Base-by-base conservation (phyloP, 2,888 invertebrate genomes). In the Parelbella ahira region DNA sequence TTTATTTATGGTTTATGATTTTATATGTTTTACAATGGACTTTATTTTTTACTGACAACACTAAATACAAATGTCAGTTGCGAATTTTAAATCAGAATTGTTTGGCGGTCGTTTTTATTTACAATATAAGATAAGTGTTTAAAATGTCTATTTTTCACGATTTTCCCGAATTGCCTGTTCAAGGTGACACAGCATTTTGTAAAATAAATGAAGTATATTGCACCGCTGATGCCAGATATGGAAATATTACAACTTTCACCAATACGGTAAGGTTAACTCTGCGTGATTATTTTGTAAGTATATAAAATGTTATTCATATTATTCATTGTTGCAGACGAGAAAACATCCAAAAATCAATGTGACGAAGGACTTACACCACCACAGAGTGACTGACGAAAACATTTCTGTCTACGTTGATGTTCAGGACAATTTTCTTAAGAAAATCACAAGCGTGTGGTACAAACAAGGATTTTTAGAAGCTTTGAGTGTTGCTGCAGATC, bases 381-480 rank as follows among this genome's bases (percentile, higher is more conserved):
- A 84, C 50, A 68, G 89, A 87, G 47, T 82, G 73, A 41, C 90
- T 66, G 69, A 89, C 74, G 60, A 89, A 81, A 59, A 92, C 89
- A 71, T 86, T 90, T 63, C 92, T 74, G 45, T 88, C 74, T 88
- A 88, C 43, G 57, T 88, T 3, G 84, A 87, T 37, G 93, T 93
- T 0, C 89, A 92, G 51, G 93, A 94, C 51, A 91, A 93, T 45
- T 89, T 93, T 30, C 74, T 93, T 0, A 94, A 94, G 68, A 92
- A 93, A 65, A 89, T 95, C 7, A 91, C 91, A 0, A 92, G 92
- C 63, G 91, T 92, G 0, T 94, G 93, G 89, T 91, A 93, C 51
- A 93, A 94, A 60, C 91, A 92, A 63, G 95, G 95, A 0, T 89
- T 93, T 47, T 61, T 89, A 4, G 93, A 93, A 54, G 93, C 93